Evolutionary conservation across 2,888 invertebrate genomes (phyloP).

Genomic region (Salticus scenicus): DNA sequence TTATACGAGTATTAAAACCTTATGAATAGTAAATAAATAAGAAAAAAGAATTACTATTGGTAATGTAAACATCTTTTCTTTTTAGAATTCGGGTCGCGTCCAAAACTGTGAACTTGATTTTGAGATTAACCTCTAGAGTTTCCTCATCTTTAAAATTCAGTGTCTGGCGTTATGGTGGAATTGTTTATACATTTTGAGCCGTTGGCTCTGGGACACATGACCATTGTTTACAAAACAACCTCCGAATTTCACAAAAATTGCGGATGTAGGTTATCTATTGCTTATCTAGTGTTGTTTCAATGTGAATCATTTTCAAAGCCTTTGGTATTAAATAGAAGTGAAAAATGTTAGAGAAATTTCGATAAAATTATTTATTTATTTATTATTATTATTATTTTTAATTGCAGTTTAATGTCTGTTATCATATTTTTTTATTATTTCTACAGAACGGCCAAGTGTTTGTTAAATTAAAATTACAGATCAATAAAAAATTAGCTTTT

Average conservation of each 20-base stretch:
- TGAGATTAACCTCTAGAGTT: background rate
- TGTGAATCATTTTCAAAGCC: too few relatives aligned
- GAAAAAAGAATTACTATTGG: background rate
- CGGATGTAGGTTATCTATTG: too few relatives aligned
- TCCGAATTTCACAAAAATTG: background rate
- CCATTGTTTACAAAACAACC: background rate
- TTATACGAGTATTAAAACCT: background rate
- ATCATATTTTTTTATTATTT: too few relatives aligned
- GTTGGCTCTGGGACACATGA: background rate
- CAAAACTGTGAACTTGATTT: background rate
- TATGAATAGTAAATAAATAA: background rate
- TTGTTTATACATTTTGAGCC: background rate
- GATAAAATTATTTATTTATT: too few relatives aligned
- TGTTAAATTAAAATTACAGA: too few relatives aligned
- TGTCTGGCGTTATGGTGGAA: background rate
- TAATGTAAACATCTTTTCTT: background rate
- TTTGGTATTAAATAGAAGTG: too few relatives aligned
- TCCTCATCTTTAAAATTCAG: slow-evolving; percentile 1
- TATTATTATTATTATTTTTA: too few relatives aligned
- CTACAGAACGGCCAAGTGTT: too few relatives aligned
- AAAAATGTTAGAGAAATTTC: too few relatives aligned
- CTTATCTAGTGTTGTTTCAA: too few relatives aligned
- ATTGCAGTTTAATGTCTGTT: too few relatives aligned
- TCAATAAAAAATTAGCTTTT: too few relatives aligned
- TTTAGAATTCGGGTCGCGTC: background rate